Evolutionary conservation across 2,888 invertebrate genomes (phyloP).

Genomic region (Acanthoscelides obtectus): DNA sequence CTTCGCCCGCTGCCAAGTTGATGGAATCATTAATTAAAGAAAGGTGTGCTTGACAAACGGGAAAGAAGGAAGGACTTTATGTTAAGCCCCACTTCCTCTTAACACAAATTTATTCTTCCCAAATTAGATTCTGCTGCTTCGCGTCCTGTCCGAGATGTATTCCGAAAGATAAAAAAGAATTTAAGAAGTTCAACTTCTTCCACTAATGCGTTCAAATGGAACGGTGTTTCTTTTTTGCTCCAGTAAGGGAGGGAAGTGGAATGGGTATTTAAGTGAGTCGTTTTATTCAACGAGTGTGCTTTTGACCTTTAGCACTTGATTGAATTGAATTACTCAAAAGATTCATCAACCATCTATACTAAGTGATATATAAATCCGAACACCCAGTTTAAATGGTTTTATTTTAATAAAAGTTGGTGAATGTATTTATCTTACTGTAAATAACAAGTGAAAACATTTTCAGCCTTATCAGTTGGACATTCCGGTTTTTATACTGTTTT

Average conservation of each 20-base stretch:
- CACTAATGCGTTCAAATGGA: not conserved
- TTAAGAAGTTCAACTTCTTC: not conserved
- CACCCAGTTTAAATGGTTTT: too few species aligned
- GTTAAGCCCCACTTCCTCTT: not conserved
- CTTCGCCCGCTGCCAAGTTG: not conserved
- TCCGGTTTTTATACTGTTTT: too few species aligned
- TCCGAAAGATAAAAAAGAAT: not conserved
- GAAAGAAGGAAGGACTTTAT: not conserved
- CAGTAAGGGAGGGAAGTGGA: not conserved
- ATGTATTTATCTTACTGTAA: too few species aligned
- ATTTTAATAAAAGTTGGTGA: too few species aligned
- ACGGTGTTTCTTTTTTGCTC: not conserved
- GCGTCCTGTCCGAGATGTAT: not conserved
- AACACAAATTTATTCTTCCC: not conserved
- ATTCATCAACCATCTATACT: too few species aligned
- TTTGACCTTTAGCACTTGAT: too few species aligned
- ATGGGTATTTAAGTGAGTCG: too few species aligned
- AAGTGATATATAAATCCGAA: too few species aligned
- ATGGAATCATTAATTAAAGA: not conserved
- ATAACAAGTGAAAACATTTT: too few species aligned
- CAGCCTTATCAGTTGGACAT: too few species aligned
- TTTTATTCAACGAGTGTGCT: too few species aligned
- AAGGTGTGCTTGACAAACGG: not conserved
- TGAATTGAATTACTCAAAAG: too few species aligned
- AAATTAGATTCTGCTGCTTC: not conserved